These are phyloP conservation scores for Cyclargus thomasi DNA, from an alignment of 1,140 invertebrate genomes.

Conservation along the genomic window DNA sequence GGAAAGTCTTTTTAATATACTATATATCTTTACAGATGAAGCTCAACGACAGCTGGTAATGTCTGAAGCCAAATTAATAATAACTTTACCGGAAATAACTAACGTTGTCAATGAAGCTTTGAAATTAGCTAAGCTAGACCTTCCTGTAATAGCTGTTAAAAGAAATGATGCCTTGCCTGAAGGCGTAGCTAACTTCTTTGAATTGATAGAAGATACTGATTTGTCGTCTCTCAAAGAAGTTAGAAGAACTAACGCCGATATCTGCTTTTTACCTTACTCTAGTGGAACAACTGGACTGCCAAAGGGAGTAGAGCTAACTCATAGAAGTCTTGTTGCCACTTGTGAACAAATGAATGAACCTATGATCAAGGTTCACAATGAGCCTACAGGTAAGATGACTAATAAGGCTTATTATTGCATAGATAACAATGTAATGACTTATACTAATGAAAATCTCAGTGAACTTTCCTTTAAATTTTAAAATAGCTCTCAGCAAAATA, in stretches of 20 bases:
- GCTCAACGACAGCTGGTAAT: constrained; percentile 82
- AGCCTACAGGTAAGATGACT: constrained; percentile 48
- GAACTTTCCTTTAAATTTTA: too few relatives aligned
- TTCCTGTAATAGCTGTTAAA: constrained; percentile 76
- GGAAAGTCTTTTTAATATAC: too few relatives aligned
- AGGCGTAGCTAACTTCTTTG: constrained; percentile 77
- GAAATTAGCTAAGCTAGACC: constrained; percentile 56
- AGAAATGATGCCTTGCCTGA: constrained; percentile 63
- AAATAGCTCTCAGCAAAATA: too few relatives aligned
- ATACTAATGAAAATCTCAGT: too few relatives aligned
- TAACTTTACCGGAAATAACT: constrained; percentile 78
- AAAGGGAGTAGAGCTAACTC: constrained; percentile 90
- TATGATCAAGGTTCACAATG: constrained; percentile 43
- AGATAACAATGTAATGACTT: too few relatives aligned
- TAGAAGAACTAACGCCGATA: constrained; percentile 66
- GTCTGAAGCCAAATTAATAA: constrained; percentile 79
- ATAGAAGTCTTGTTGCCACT: constrained; percentile 79
- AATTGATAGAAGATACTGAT: constrained; percentile 75
- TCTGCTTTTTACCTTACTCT: constrained; percentile 80
- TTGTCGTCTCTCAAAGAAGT: constrained; percentile 68
- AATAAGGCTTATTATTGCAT: not conserved
- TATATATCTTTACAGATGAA: constrained; percentile 86
- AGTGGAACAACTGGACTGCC: constrained; percentile 93
- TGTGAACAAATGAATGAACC: constrained; percentile 68
- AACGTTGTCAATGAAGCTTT: constrained; percentile 64